Evolutionary conservation across 1,140 invertebrate genomes (phyloP).

Genomic region (Acromyrmex echinatior): DNA sequence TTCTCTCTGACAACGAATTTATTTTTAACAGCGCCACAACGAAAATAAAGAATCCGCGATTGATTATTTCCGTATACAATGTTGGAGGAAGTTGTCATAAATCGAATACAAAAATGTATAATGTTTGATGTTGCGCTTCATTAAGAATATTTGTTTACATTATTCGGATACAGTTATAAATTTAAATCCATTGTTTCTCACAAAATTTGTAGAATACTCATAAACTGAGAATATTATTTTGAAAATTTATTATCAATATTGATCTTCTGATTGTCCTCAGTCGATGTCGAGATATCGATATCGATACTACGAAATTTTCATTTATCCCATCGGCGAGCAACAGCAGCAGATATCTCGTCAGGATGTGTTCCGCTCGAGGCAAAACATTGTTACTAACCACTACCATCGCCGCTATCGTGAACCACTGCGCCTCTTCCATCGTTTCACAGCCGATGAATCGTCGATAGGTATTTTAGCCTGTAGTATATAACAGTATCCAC

Average conservation of each 20-base stretch:
- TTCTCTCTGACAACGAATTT: constrained; percentile 2
- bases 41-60: not conserved
- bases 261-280: not conserved
- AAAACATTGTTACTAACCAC: constrained; percentile 68
- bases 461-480: constrained; percentile 80
- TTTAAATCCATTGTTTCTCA: not conserved
- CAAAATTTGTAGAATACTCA: not conserved
- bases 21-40: constrained; percentile 6
- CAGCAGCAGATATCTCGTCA: constrained; percentile 26
- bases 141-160: not conserved
- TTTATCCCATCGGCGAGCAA: constrained; percentile 16
- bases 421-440: constrained; percentile 36
- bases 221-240: not conserved
- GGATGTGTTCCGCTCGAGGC: constrained; percentile 59
- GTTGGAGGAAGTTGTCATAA: not conserved
- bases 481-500: constrained; percentile 74
- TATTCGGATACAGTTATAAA: not conserved
- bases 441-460: constrained; percentile 73
- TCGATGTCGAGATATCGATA: too few relatives aligned
- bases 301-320: constrained; percentile 26
- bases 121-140: not conserved
- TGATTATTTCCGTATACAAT: constrained; percentile 18
- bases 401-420: constrained; percentile 48
- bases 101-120: not conserved
- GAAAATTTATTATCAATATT: not conserved